Base-by-base conservation (phyloP, 2,888 invertebrate species). In the Myathropa florea region DNA sequence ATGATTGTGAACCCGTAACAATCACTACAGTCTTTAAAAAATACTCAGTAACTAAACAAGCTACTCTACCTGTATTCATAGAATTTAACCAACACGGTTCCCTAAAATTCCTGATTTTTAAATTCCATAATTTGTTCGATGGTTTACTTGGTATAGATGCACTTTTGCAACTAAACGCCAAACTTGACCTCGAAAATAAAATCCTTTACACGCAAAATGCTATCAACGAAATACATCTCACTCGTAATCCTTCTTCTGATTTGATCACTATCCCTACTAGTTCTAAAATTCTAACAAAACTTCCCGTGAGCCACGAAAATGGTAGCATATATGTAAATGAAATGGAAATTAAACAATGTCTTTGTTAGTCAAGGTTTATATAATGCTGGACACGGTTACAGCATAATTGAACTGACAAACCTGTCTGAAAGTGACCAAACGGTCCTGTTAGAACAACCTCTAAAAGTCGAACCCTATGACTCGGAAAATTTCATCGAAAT, bases 71-170 rank as follows among this genome's bases (percentile, higher is more conserved):
- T 7, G 14, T n/a, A 4, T 68, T 70, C 18, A 12, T 12, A 10
- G 68, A 70, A 57, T 70, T 70, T 28, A 70, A 70, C 2, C 14
- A 70, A 57, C 7, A 12, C 28, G 70, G 70, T n/a, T 57, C 23
- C n/a, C 12, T 28, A 30, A 55, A 57, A 55, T 70, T 70, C 18
- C 57, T 70, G 7, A 57, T 70, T 18, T 70, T 70, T 30, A 57
- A 33, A 57, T 70, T 57, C 24, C 70, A 71, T 14, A 71, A 36
- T 26, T 71, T 71, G 9, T 59, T 71, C 39, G 70, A 71, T 36
- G 12, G 9, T 36, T 12, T 36, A 6, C 9, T 12, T 12, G 12
- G 12, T 12, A 12, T 12, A 59, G 59, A 71, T 18, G n/a, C 57
- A 4, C 55, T 70, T 57, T 1, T 30, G 12, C 30, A 55, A 3